Evolutionary conservation across 2,888 invertebrate species (phyloP).

Genomic region (Nomada ruficornis): DNA sequence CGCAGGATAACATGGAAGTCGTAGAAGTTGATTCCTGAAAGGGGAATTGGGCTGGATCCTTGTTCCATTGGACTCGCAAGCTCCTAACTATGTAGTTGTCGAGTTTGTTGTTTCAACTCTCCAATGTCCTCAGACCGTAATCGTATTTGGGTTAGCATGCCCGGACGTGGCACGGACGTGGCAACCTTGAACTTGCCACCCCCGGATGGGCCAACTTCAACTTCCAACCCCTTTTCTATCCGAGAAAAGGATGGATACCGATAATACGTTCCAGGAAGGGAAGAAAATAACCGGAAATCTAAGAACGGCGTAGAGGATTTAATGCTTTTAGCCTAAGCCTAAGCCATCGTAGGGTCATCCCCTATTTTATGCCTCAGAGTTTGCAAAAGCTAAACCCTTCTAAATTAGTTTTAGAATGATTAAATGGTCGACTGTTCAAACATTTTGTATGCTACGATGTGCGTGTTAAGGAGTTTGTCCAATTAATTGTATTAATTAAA

Average conservation of each 20-base stretch:
- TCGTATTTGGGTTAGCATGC: slow-evolving; percentile 77
- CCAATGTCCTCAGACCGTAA: slow-evolving; percentile 64
- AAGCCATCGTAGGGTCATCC: neutral
- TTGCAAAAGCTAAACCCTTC: neutral
- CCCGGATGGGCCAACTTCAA: slow-evolving; percentile 62
- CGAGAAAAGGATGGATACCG: slow-evolving; percentile 35
- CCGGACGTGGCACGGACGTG: slow-evolving; percentile 77
- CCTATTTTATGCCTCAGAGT: neutral
- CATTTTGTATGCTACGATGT: neutral
- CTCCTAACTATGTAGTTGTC: slow-evolving; percentile 19
- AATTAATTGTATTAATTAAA: slow-evolving; percentile 15
- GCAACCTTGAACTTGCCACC: slow-evolving; percentile 80
- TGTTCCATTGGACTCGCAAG: slow-evolving; percentile 30
- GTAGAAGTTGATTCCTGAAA: slow-evolving; percentile 15
- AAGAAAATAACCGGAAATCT: slow-evolving; percentile 41
- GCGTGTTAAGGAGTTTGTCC: neutral
- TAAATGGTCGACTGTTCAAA: neutral
- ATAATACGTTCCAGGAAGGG: slow-evolving; percentile 34
- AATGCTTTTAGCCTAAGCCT: neutral
- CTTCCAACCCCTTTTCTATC: slow-evolving; percentile 50
- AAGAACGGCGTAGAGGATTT: slow-evolving; percentile 22
- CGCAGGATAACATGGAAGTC: slow-evolving; percentile 11
- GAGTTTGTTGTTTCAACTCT: slow-evolving; percentile 66
- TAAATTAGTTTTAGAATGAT: neutral
- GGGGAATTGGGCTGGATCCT: slow-evolving; percentile 27